Conservation (phyloP, 2,888 invertebrate genomes). For the Halocaridina rubra region DNA sequence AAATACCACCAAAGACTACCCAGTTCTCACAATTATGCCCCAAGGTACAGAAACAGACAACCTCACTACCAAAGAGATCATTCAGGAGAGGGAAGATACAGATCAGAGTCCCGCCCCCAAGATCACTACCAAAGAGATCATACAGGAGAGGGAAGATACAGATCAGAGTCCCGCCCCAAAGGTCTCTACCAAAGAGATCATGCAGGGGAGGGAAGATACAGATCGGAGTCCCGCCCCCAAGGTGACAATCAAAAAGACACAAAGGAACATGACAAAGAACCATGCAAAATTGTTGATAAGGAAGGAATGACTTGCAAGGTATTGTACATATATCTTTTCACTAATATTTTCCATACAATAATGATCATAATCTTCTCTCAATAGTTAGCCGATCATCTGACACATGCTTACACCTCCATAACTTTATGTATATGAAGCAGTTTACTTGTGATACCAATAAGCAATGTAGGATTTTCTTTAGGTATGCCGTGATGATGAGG, state of each 20-base stretch:
- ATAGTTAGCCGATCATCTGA: too few relatives aligned
- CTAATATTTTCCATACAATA: too few relatives aligned
- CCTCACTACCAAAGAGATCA: neutral
- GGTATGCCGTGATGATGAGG: constrained; percentile 58
- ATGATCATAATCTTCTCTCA: too few relatives aligned
- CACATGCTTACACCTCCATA: too few relatives aligned
- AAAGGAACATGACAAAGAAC: too few relatives aligned
- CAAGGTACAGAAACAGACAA: too few relatives aligned
- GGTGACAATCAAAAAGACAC: neutral
- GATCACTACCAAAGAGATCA: neutral
- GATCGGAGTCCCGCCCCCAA: neutral
- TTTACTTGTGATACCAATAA: too few relatives aligned
- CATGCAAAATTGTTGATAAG: constrained; percentile 49
- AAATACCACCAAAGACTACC: neutral
- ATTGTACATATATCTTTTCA: too few relatives aligned
- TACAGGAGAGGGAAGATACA: neutral
- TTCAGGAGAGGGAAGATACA: neutral
- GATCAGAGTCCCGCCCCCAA: neutral
- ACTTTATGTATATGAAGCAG: too few relatives aligned
- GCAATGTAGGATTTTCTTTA: too few relatives aligned
- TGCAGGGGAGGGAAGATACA: neutral
- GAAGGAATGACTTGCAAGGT: constrained; percentile 62
- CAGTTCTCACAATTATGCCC: too few relatives aligned
- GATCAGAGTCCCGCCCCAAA: neutral
- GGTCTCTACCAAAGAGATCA: neutral